Conservation (phyloP, 2,797 vertebrate genomes). For the Craterocephalus amniculus region DNA sequence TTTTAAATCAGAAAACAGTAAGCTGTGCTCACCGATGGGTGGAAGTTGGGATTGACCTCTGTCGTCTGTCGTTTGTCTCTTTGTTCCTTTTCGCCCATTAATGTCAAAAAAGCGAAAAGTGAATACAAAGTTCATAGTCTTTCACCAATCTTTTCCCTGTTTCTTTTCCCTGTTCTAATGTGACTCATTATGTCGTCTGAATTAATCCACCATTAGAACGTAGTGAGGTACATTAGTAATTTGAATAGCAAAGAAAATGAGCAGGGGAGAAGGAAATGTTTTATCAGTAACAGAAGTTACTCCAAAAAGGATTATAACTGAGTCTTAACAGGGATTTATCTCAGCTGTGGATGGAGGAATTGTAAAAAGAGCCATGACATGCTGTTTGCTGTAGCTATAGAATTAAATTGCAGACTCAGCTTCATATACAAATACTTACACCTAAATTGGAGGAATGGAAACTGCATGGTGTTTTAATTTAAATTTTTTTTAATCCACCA, state of each 20-base stretch:
- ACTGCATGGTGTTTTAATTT: no score
- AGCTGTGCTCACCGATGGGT: not conserved
- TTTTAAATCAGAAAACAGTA: constrained; percentile 7
- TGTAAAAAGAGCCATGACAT: not conserved
- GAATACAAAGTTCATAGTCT: not conserved
- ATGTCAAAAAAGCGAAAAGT: not conserved
- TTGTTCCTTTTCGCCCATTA: not conserved
- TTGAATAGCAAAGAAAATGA: not conserved
- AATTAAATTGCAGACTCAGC: not conserved
- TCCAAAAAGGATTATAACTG: not conserved
- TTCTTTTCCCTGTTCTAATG: constrained; percentile 6
- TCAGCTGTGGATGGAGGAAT: not conserved
- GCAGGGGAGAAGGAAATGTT: not conserved
- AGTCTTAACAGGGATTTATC: not conserved
- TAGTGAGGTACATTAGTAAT: constrained; percentile 2
- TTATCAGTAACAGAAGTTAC: not conserved
- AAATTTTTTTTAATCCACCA: no score
- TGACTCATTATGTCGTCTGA: constrained; percentile 16
- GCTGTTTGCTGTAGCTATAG: not conserved
- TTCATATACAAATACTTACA: not conserved
- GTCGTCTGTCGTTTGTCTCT: not conserved
- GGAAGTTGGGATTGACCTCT: not conserved
- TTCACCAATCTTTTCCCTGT: no score
- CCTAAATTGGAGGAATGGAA: no score
- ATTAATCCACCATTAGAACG: constrained; percentile 11